A percentile compares a stretch with the other conserved stretches of the same genome.
Conservation (phyloP, 2,113 vertebrate genomes). For the Laterallus jamaicensis region DNA sequence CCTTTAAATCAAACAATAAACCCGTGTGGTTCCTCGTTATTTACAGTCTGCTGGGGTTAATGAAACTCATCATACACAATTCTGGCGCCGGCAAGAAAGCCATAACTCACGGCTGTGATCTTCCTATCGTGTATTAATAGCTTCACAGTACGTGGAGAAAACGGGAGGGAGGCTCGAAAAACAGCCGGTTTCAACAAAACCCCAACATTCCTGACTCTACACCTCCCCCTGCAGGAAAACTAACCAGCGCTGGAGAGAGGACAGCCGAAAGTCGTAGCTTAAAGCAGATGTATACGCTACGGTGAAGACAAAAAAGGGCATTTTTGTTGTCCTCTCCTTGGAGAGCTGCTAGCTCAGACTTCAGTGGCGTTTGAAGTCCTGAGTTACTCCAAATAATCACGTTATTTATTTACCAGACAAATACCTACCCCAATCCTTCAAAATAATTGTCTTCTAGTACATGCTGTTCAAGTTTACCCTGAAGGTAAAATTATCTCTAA, state of each 20-base stretch:
- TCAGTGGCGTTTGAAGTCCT: background rate
- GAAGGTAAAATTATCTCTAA: background rate
- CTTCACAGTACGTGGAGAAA: background rate
- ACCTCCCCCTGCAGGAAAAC: conserved; percentile 68
- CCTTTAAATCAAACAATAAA: conserved; percentile 57
- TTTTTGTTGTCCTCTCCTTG: background rate
- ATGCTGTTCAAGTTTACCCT: background rate
- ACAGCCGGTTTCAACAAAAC: background rate
- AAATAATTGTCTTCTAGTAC: background rate
- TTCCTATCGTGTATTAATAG: background rate
- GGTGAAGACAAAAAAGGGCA: background rate
- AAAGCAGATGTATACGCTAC: background rate
- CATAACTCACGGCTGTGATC: conserved; percentile 17
- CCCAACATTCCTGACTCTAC: conserved; percentile 49
- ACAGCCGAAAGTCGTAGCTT: background rate
- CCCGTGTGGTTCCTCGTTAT: background rate
- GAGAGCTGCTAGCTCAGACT: background rate
- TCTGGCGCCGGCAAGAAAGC: background rate
- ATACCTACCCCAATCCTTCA: background rate
- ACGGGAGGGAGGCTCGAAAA: background rate
- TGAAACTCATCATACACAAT: conserved; percentile 37
- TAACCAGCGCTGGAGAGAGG: background rate
- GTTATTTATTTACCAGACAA: background rate
- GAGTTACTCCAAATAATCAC: background rate
- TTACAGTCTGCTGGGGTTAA: conserved; percentile 58